Percentiles rank a stretch among this genome's conserved stretches.
Evolutionary conservation across 1,140 invertebrate genomes (phyloP).

Genomic region (Drosophila seguyi): DNA sequence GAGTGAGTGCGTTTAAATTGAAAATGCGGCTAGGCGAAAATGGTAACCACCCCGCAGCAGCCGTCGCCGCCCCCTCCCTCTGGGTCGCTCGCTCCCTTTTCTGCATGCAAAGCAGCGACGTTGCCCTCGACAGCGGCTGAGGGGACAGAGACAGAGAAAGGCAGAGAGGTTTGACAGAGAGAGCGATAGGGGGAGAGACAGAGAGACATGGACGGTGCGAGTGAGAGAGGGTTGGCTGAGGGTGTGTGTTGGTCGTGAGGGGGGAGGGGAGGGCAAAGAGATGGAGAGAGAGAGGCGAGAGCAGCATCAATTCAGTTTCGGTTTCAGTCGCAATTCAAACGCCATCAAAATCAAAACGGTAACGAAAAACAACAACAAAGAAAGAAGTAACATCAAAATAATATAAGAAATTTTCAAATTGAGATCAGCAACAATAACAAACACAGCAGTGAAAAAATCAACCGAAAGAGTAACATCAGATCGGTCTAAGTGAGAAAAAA

Average conservation of each 20-base stretch:
- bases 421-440: conserved; percentile 29
- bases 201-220: not conserved
- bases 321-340: conserved; percentile 83
- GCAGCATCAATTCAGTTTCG: conserved; percentile 73
- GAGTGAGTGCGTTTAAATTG: conserved; percentile 69
- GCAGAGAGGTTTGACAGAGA: conserved; percentile 3
- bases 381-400: conserved; percentile 52
- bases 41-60: conserved; percentile 16
- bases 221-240: conserved; percentile 34
- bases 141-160: conserved; percentile 10
- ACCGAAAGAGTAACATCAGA: not conserved
- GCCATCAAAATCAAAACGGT: conserved; percentile 83
- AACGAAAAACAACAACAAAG: conserved; percentile 71
- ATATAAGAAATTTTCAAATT: conserved; percentile 45
- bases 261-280: not conserved
- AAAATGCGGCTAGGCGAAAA: conserved; percentile 65
- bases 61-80: not conserved
- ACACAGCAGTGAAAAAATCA: conserved; percentile 8
- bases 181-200: not conserved
- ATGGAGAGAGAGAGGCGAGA: conserved; percentile 14
- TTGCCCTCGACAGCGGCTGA: conserved; percentile 9
- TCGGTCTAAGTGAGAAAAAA: not conserved
- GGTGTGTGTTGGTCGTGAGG: not conserved
- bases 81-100: conserved; percentile 10
- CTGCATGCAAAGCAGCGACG: conserved; percentile 41